These are phyloP conservation scores for Nebria ingens DNA, from an alignment of 1,140 invertebrate species.

Conservation along the genomic window DNA sequence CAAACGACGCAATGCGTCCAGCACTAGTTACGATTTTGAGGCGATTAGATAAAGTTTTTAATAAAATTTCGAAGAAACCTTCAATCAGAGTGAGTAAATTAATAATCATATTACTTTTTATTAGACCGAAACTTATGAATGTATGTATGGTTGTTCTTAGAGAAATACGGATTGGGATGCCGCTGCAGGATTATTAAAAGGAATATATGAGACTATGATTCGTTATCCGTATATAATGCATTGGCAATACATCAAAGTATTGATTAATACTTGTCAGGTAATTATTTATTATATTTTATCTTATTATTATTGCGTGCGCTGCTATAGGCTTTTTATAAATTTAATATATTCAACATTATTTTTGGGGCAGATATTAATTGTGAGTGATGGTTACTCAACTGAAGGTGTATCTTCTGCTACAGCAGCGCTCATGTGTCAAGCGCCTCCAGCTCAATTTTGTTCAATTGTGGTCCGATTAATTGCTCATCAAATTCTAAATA, in stretches of 20 bases:
- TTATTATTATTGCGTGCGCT: too few relatives aligned
- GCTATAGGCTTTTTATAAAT: too few relatives aligned
- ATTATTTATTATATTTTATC: too few relatives aligned
- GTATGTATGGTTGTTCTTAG: conserved; percentile 35
- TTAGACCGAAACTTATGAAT: too few relatives aligned
- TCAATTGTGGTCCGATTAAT: conserved; percentile 91
- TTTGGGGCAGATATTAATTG: background rate
- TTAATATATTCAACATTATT: too few relatives aligned
- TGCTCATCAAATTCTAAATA: conserved; percentile 84
- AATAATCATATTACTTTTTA: conserved; percentile 12
- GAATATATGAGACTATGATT: conserved; percentile 87
- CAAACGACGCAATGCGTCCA: conserved; percentile 85
- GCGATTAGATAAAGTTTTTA: conserved; percentile 92
- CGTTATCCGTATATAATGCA: conserved; percentile 93
- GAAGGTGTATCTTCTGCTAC: conserved; percentile 66
- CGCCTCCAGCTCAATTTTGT: conserved; percentile 87
- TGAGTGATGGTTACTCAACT: conserved; percentile 23
- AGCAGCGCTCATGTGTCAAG: conserved; percentile 70
- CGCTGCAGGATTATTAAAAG: conserved; percentile 84
- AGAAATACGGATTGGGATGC: conserved; percentile 94
- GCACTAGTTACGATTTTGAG: conserved; percentile 85
- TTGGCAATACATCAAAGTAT: conserved; percentile 88
- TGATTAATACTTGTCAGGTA: conserved; percentile 74
- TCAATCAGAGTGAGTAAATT: conserved; percentile 60
- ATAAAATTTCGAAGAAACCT: conserved; percentile 94